Evolutionary conservation across 1,140 invertebrate genomes (phyloP).

Genomic region (Zaprionus tsacasi): DNA sequence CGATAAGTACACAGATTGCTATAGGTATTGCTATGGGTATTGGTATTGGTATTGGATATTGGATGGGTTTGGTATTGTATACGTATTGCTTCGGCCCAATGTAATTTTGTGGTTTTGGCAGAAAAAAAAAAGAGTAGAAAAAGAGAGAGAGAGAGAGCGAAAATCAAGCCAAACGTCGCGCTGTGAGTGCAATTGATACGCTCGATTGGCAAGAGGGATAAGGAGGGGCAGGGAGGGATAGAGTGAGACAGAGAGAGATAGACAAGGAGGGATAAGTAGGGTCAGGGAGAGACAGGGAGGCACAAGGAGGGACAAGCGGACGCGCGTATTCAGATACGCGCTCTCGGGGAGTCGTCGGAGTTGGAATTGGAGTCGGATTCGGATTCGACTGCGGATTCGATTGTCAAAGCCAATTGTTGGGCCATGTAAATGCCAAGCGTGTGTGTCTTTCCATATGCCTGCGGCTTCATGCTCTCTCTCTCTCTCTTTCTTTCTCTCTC

Average conservation of each 20-base stretch:
- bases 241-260: background rate
- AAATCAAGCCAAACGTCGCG: slow-evolving; percentile 30
- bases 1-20: slow-evolving; percentile 76
- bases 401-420: slow-evolving; percentile 69
- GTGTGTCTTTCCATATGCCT: slow-evolving; percentile 52
- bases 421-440: slow-evolving; percentile 63
- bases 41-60: slow-evolving; percentile 50
- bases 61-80: slow-evolving; percentile 32
- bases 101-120: slow-evolving; percentile 76
- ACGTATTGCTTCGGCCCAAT: slow-evolving; percentile 58
- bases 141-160: slow-evolving; percentile 10
- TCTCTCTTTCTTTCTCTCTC: slow-evolving; percentile 30
- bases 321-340: slow-evolving; percentile 27
- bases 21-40: slow-evolving; percentile 46
- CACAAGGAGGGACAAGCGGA: slow-evolving; percentile 38
- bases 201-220: slow-evolving; percentile 25
- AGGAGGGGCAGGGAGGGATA: slow-evolving; percentile 10
- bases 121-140: slow-evolving; percentile 27
- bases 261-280: slow-evolving; percentile 11
- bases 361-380: background rate
- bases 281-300: slow-evolving; percentile 9
- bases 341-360: background rate
- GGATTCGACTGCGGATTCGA: slow-evolving; percentile 62
- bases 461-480: slow-evolving; percentile 39
- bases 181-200: slow-evolving; percentile 72